phyloP scores from a whole-genome alignment of 2,888 invertebrate genomes.

The Pammene fasciana region DNA sequence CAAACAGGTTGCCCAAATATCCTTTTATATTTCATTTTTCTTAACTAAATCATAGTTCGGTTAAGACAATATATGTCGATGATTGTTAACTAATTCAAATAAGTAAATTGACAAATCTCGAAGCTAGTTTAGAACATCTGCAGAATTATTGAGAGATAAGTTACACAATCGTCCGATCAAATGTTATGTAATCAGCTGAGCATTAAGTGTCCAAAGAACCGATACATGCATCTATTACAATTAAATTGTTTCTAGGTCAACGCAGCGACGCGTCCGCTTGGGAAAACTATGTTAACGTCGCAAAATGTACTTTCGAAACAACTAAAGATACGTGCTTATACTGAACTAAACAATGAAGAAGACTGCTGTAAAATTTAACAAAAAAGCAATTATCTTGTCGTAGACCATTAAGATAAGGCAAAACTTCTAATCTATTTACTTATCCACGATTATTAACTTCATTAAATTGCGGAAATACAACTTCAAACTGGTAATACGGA shows the following conservation, averaged over 20 bases:
- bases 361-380: not conserved
- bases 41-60: not conserved
- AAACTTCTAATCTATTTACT: constrained; percentile 26
- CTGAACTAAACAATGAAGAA: not conserved
- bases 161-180: constrained; percentile 34
- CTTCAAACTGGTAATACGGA: constrained; percentile 29
- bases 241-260: constrained; percentile 40
- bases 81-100: not conserved
- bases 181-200: constrained; percentile 35
- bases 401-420: constrained; percentile 19
- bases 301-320: constrained; percentile 17
- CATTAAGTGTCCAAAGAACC: constrained; percentile 31
- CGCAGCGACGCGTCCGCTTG: constrained; percentile 18
- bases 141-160: constrained; percentile 10
- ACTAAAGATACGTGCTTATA: constrained; percentile 15
- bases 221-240: constrained; percentile 37
- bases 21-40: not conserved
- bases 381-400: constrained; percentile 9
- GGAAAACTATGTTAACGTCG: constrained; percentile 26
- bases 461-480: constrained; percentile 31
- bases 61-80: not conserved
- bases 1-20: not conserved
- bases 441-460: constrained; percentile 29
- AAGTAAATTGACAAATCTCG: not conserved
- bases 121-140: not conserved